These are phyloP conservation scores for Esox masquinongy DNA, from an alignment of 2,797 vertebrate genomes.

Conservation along the genomic window DNA sequence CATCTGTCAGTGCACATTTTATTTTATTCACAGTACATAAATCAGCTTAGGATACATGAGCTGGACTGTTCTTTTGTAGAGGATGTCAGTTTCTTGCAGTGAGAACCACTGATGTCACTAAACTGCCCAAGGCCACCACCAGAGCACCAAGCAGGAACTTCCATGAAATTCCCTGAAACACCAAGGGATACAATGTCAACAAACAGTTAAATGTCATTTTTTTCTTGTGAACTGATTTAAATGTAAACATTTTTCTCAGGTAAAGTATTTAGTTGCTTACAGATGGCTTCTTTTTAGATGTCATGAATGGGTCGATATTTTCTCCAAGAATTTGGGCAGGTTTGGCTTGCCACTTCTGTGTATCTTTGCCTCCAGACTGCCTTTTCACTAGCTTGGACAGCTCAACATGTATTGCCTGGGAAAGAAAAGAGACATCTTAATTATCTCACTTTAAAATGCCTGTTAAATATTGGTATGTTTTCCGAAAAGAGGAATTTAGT, in stretches of 20 bases:
- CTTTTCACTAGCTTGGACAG: conserved; percentile 80
- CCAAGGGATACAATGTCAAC: conserved; percentile 29
- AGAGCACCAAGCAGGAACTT: conserved; percentile 77
- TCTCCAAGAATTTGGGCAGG: conserved; percentile 63
- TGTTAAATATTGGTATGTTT: neutral
- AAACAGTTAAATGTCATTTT: conserved; percentile 1
- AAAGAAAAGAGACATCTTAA: neutral
- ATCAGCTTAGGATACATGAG: conserved; percentile 32
- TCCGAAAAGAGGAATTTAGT: neutral
- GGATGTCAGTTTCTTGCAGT: conserved; percentile 72
- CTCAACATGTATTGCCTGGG: conserved; percentile 81
- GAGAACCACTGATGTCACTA: conserved; percentile 75
- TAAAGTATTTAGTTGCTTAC: conserved; percentile 58
- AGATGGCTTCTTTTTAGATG: conserved; percentile 58
- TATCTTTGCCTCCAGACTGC: conserved; percentile 64
- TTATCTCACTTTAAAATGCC: neutral
- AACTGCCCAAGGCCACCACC: conserved; percentile 76
- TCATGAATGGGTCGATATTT: conserved; percentile 63
- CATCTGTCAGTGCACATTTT: conserved; percentile 10
- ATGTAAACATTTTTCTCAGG: neutral
- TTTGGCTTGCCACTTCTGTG: conserved; percentile 61
- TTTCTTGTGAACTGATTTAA: conserved; percentile 18
- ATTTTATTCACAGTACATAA: conserved; percentile 25
- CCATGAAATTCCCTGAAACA: conserved; percentile 77
- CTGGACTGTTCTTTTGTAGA: conserved; percentile 23